Conservation (phyloP, 2,113 vertebrate genomes). For the Tricholaema leucomelas region DNA sequence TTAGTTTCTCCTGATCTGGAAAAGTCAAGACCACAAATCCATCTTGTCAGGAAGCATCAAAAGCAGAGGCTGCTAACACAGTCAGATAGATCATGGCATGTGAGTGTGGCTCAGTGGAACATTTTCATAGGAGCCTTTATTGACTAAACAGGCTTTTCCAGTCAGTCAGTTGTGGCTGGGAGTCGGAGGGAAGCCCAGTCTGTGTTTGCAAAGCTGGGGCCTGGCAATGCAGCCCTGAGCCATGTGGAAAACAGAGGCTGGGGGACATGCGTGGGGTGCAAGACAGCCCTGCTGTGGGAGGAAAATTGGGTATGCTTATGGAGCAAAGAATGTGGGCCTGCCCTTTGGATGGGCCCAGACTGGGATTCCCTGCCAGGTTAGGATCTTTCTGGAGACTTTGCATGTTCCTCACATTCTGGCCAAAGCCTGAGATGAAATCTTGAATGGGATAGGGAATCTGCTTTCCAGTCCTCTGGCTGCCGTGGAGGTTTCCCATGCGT, state of each 20-base stretch:
- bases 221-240: background rate
- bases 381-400: background rate
- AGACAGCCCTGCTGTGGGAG: background rate
- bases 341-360: background rate
- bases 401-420: background rate
- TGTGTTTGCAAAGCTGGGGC: background rate
- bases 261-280: background rate
- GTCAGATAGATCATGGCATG: background rate
- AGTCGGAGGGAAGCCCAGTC: constrained; percentile 17
- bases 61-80: background rate
- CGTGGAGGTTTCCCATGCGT: background rate
- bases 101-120: constrained; percentile 3
- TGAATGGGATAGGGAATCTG: background rate
- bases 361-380: background rate
- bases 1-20: constrained; percentile 53
- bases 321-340: background rate
- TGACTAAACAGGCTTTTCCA: constrained; percentile 34
- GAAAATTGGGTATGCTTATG: background rate
- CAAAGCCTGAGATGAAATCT: background rate
- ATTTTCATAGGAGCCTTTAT: constrained; percentile 23
- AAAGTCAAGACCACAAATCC: constrained; percentile 59
- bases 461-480: constrained; percentile 22
- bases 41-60: constrained; percentile 47
- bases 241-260: background rate
- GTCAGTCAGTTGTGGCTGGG: constrained; percentile 40